These are phyloP conservation scores for Alloscopus bannaensis DNA, from an alignment of 2,888 invertebrate genomes.

Conservation along the genomic window DNA sequence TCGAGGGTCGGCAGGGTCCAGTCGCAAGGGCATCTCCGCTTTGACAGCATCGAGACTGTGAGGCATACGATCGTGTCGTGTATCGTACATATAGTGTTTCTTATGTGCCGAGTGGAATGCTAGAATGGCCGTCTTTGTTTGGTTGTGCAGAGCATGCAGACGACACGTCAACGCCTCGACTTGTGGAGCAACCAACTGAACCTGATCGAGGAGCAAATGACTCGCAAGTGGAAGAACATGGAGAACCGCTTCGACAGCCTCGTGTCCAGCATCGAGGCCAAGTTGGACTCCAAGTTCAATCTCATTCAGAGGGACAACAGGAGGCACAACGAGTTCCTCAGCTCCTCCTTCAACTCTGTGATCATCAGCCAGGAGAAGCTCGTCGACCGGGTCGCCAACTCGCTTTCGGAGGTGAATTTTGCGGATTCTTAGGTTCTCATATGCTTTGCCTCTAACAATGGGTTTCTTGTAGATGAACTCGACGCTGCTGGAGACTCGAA, in stretches of 20 bases:
- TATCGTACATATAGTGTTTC: no score
- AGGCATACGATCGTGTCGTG: no score
- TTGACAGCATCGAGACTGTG: slow-evolving; percentile 72
- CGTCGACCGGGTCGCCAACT: slow-evolving; percentile 36
- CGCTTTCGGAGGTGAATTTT: slow-evolving; percentile 50
- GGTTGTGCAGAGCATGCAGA: slow-evolving; percentile 64
- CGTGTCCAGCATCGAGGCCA: slow-evolving; percentile 64
- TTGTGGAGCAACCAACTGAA: slow-evolving; percentile 69
- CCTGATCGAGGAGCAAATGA: slow-evolving; percentile 70
- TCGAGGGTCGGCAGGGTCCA: slow-evolving; percentile 76
- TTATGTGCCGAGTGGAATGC: background rate
- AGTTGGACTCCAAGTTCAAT: slow-evolving; percentile 69
- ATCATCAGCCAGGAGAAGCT: slow-evolving; percentile 59
- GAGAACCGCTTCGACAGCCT: slow-evolving; percentile 69
- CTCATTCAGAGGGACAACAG: slow-evolving; percentile 70
- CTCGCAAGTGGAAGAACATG: slow-evolving; percentile 70
- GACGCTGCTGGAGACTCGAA: slow-evolving; percentile 10
- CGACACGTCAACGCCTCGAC: slow-evolving; percentile 68
- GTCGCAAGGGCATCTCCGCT: slow-evolving; percentile 71
- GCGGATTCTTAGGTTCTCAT: slow-evolving; percentile 10
- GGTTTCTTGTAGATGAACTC: slow-evolving; percentile 35
- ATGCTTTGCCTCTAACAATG: no score
- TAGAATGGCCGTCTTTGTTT: slow-evolving; percentile 1
- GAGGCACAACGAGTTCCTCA: slow-evolving; percentile 69
- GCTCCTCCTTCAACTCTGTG: slow-evolving; percentile 54